Evolutionary conservation across 1,140 invertebrate species (phyloP), one percentile per base, ranked within the genome.

Genomic region (Drepana arcuata): DNA sequence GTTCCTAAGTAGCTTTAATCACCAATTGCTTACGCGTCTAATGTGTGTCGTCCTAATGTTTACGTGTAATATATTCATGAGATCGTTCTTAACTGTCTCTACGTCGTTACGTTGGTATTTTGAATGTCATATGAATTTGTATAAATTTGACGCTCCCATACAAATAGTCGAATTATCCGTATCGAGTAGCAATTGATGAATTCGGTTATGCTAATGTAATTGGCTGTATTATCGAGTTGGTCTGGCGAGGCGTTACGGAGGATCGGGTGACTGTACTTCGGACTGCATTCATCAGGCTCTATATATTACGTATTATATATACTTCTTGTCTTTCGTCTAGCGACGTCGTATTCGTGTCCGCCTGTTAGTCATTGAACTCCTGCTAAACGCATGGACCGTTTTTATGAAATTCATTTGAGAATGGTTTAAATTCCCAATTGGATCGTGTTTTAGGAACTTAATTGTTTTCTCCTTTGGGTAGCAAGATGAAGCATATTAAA

Each of bases 31-130:
- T n/a, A n/a, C n/a, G n/a, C n/a, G n/a, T n/a, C n/a, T n/a, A n/a
- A n/a, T n/a, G n/a, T n/a, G n/a, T n/a, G n/a, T n/a, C n/a, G n/a
- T 58, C 48, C 38, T 49, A 53, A 59, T 58, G 46, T 54, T 48
- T 57, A 56, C 27, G 34, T 26, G 45, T 70, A 69, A 71, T 51
- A 53, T 75, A 79, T 74, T 74, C 71, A 72, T 75, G 71, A 71
- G 52, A 62, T 62, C 50, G 54, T 35, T 53, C 41, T 60, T 61
- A 60, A 58, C 59, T 57, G 51, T 67, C 60, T 58, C 44, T 45
- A 59, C 38, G 50, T 65, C 53, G 38, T 61, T 58, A 50, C 40
- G 33, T 49, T 45, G 42, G 49, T 54, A 61, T 58, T 60, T 60
- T 53, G 59, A 53, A 47, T 50, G 36, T 60, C 58, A 52, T 52